Conservation (phyloP, 2,888 invertebrate genomes). For the Vesta saturnalis region DNA sequence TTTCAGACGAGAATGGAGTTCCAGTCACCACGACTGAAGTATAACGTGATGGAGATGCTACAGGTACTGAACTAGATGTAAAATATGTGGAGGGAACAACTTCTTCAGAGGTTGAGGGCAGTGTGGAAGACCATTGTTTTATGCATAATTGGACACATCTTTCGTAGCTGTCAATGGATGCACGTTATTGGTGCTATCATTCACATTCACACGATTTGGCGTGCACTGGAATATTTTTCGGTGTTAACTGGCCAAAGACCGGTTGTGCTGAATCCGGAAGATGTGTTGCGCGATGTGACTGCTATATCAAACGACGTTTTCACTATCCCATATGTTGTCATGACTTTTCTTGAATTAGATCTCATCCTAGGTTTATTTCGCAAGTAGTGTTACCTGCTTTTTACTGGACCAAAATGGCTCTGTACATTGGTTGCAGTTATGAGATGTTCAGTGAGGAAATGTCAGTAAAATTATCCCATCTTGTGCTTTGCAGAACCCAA, state of each 20-base stretch:
- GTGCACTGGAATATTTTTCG: too few relatives aligned
- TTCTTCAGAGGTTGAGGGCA: background rate
- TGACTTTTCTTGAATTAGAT: conserved; percentile 44
- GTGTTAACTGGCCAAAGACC: too few relatives aligned
- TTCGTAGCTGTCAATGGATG: too few relatives aligned
- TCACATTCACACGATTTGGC: too few relatives aligned
- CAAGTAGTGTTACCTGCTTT: conserved; percentile 48
- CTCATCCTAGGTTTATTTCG: conserved; percentile 52
- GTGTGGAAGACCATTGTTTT: background rate
- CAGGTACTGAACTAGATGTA: background rate
- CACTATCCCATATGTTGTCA: conserved; percentile 41
- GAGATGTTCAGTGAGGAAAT: conserved; percentile 46
- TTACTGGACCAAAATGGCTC: too few relatives aligned
- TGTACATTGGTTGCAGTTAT: conserved; percentile 55
- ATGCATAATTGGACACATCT: too few relatives aligned
- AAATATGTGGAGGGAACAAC: background rate
- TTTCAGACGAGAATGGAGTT: background rate
- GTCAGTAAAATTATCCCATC: conserved; percentile 48
- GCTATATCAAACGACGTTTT: too few relatives aligned
- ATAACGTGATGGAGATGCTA: background rate
- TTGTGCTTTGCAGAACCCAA: background rate
- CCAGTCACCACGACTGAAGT: background rate
- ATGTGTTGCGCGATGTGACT: too few relatives aligned
- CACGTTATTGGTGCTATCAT: too few relatives aligned
- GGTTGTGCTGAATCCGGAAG: too few relatives aligned